These are phyloP conservation scores for Globicephala melas DNA, from an alignment of 2,113 vertebrate species.

Conservation along the genomic window DNA sequence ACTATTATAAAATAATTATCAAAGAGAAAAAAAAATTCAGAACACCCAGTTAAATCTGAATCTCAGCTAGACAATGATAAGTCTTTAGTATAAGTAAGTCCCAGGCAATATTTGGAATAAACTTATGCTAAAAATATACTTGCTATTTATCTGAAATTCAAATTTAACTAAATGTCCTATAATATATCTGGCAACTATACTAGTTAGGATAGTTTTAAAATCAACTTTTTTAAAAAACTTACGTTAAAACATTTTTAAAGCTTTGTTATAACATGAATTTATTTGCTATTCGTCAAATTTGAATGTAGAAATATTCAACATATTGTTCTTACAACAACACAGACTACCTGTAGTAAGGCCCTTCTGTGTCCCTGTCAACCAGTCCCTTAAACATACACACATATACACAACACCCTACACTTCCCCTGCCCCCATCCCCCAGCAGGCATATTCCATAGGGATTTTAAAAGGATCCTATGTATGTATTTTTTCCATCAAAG, in stretches of 20 bases:
- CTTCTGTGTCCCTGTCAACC: neutral
- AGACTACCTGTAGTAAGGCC: neutral
- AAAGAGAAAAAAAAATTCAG: neutral
- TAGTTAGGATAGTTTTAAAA: neutral
- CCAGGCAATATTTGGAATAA: neutral
- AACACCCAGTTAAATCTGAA: neutral
- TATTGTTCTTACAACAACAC: neutral
- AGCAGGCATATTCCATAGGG: neutral
- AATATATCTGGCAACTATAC: neutral
- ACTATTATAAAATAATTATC: neutral
- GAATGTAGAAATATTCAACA: neutral
- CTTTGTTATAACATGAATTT: neutral
- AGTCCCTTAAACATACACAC: neutral
- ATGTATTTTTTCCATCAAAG: neutral
- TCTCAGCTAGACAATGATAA: neutral
- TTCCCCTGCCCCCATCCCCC: too few relatives aligned
- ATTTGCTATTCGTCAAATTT: neutral
- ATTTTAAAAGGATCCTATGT: neutral
- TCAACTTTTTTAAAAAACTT: neutral
- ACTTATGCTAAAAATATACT: neutral
- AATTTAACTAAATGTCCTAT: neutral
- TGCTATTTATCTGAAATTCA: neutral
- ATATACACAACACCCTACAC: neutral
- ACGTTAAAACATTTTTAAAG: neutral
- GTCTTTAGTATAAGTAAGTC: neutral